Conservation (phyloP, 2,888 invertebrate species). For the Tromatobia lineatoria region DNA sequence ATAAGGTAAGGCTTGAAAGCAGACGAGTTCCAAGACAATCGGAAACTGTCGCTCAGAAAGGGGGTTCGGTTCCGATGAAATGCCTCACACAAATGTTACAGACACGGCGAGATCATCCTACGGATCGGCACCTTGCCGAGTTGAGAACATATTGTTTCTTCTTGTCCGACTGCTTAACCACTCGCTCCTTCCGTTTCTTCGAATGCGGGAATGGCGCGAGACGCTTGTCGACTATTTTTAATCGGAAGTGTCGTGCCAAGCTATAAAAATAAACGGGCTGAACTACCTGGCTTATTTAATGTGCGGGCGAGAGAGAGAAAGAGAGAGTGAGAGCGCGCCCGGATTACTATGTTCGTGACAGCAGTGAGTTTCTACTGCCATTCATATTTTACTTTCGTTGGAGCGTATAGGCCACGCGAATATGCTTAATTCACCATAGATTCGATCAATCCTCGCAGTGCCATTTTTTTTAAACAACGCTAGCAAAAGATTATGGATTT, state of each 20-base stretch:
- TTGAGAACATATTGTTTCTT: constrained; percentile 61
- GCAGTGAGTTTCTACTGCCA: constrained; percentile 14
- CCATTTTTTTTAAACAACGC: not conserved
- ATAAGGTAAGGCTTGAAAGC: too few relatives aligned
- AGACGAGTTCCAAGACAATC: too few relatives aligned
- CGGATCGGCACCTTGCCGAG: constrained; percentile 69
- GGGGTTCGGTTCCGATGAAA: too few relatives aligned
- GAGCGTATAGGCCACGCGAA: not conserved
- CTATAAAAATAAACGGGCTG: constrained; percentile 66
- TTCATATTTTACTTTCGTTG: constrained; percentile 31
- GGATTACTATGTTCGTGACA: not conserved
- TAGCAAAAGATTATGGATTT: not conserved
- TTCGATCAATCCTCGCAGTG: not conserved
- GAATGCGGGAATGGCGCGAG: constrained; percentile 59
- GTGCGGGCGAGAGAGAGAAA: constrained; percentile 1
- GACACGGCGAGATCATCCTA: constrained; percentile 51
- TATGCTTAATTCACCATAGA: not conserved
- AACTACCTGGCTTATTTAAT: constrained; percentile 26
- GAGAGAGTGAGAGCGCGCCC: not conserved
- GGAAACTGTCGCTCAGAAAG: too few relatives aligned
- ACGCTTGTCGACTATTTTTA: constrained; percentile 74
- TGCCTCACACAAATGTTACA: too few relatives aligned
- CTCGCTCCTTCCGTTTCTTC: constrained; percentile 22
- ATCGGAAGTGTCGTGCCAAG: constrained; percentile 74
- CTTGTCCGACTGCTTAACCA: constrained; percentile 18